phyloP scores from a whole-genome alignment of 53 echinoderm and acorn worm genomes.

The Hippasteria phrygiana region DNA sequence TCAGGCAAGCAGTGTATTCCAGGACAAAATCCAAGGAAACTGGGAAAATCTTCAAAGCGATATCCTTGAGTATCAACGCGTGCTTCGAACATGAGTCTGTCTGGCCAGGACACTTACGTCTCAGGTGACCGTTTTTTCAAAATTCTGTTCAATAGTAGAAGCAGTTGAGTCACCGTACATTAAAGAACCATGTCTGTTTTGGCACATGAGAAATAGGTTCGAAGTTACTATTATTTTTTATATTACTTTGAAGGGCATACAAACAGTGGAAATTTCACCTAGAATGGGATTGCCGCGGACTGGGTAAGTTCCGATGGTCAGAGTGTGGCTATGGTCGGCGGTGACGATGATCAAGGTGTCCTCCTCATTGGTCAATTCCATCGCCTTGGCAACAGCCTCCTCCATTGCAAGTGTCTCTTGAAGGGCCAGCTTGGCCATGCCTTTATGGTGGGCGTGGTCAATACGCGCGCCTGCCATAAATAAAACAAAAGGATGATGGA shows the following conservation, averaged over 20 bases:
- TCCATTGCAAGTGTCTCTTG: conserved; percentile 88
- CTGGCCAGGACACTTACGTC: too few relatives aligned
- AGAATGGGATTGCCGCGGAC: conserved; percentile 86
- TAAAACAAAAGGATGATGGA: not conserved
- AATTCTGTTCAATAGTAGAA: too few relatives aligned
- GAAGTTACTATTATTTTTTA: not conserved
- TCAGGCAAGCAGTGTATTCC: too few relatives aligned
- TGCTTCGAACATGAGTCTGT: too few relatives aligned
- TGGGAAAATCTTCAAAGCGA: too few relatives aligned
- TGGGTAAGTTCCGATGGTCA: conserved; percentile 84
- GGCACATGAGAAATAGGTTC: too few relatives aligned
- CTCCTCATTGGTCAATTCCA: conserved; percentile 67
- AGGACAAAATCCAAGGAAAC: too few relatives aligned
- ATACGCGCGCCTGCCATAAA: conserved; percentile 82
- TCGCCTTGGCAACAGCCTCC: conserved; percentile 85
- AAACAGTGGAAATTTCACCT: conserved; percentile 68
- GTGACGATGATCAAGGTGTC: conserved; percentile 92
- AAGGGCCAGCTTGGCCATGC: conserved; percentile 80
- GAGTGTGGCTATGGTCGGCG: conserved; percentile 92
- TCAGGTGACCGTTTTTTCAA: too few relatives aligned
- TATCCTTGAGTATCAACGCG: too few relatives aligned
- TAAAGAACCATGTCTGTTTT: too few relatives aligned
- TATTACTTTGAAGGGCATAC: not conserved
- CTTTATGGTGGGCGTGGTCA: conserved; percentile 93
- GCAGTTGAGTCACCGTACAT: too few relatives aligned